Evolutionary conservation across 1,140 invertebrate species (phyloP).

Genomic region (Sinonovacula constricta): DNA sequence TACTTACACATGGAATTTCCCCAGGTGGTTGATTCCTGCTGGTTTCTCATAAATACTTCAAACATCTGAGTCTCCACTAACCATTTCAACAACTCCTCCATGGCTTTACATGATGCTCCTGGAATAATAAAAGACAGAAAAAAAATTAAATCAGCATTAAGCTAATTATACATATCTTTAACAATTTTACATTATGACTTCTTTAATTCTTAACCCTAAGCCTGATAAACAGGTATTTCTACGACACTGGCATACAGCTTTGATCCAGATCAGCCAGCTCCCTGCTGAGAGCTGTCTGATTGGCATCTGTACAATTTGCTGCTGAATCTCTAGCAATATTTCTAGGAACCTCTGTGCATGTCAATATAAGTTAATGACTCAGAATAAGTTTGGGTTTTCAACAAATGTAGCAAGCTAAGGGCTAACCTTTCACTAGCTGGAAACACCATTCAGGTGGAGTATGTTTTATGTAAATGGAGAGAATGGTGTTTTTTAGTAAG

Average conservation of each 20-base stretch:
- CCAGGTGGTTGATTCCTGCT: conserved; percentile 63
- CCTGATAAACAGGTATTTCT: not conserved
- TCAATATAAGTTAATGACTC: not conserved
- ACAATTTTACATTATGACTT: not conserved
- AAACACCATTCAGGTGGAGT: too few relatives aligned
- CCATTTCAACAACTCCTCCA: conserved; percentile 87
- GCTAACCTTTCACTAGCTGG: too few relatives aligned
- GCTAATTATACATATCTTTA: not conserved
- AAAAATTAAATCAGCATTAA: not conserved
- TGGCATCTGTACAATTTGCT: too few relatives aligned
- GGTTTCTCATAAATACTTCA: conserved; percentile 78
- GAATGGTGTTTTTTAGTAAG: too few relatives aligned
- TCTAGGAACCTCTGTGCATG: not conserved
- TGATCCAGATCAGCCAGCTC: too few relatives aligned
- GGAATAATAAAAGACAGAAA: conserved; percentile 77
- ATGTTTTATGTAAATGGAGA: too few relatives aligned
- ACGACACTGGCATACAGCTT: not conserved
- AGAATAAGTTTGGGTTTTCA: too few relatives aligned
- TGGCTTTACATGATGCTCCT: conserved; percentile 82
- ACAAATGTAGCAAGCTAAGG: too few relatives aligned
- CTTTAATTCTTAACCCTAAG: not conserved
- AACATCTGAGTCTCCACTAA: conserved; percentile 92
- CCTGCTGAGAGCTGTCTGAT: too few relatives aligned
- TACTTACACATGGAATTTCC: conserved; percentile 61
- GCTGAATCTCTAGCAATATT: too few relatives aligned